Conservation (phyloP, 2,797 vertebrate genomes). For the Leuciscus waleckii region DNA sequence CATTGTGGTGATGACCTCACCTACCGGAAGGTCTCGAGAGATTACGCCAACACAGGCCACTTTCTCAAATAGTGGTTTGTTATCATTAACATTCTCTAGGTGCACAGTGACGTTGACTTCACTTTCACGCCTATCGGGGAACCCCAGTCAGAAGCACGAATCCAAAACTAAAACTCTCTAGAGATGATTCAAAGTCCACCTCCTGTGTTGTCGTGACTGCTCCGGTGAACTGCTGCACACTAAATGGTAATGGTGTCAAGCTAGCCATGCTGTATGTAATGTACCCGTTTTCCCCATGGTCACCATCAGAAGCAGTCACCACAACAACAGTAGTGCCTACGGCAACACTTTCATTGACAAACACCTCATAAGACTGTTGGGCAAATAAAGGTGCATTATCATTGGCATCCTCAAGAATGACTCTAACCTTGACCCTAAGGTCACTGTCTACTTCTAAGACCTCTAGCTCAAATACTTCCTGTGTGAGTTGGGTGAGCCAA, state of each 20-base stretch:
- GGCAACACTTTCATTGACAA: conserved; percentile 90
- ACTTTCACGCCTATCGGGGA: conserved; percentile 93
- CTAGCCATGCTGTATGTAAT: conserved; percentile 96
- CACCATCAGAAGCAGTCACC: conserved; percentile 88
- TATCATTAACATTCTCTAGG: conserved; percentile 93
- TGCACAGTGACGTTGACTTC: conserved; percentile 94
- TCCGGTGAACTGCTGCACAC: conserved; percentile 96
- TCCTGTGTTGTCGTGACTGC: conserved; percentile 88
- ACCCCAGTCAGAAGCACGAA: conserved; percentile 98
- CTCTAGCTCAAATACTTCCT: conserved; percentile 85
- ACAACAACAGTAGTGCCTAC: conserved; percentile 84
- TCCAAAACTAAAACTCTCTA: conserved; percentile 89
- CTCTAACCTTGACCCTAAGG: conserved; percentile 81
- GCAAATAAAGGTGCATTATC: conserved; percentile 92
- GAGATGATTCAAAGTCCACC: conserved; percentile 93
- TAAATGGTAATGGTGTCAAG: conserved; percentile 87
- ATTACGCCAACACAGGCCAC: conserved; percentile 92
- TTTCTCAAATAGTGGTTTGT: conserved; percentile 95
- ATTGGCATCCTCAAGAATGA: conserved; percentile 90
- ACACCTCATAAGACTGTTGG: conserved; percentile 85
- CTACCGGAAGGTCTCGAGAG: conserved; percentile 88
- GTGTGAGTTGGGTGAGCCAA: conserved; percentile 83
- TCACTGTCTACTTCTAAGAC: conserved; percentile 81
- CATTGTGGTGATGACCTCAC: conserved; percentile 92
- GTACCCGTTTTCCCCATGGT: conserved; percentile 95